Conservation (phyloP, 2,797 vertebrate genomes). For the Sparidentex hasta region DNA sequence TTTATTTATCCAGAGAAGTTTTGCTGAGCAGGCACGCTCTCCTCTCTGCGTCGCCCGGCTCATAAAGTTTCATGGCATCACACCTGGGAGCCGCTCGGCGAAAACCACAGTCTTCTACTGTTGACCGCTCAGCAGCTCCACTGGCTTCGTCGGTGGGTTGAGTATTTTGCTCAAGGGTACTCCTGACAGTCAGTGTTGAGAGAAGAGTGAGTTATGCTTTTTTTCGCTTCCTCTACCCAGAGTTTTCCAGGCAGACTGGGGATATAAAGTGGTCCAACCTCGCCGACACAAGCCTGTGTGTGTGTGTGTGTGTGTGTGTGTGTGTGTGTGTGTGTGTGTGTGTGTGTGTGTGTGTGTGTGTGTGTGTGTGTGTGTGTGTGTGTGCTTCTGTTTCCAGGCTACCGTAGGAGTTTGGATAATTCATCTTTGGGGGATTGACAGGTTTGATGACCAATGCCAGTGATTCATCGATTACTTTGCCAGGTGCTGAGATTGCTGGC, state of each 20-base stretch:
- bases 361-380: slow-evolving; percentile 31
- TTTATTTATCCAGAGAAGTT: slow-evolving; percentile 30
- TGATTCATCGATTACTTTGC: slow-evolving; percentile 52
- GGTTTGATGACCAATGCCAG: slow-evolving; percentile 26
- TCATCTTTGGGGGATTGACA: slow-evolving; percentile 38
- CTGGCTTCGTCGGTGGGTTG: slow-evolving; percentile 9
- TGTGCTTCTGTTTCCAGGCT: slow-evolving; percentile 43
- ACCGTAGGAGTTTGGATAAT: slow-evolving; percentile 31
- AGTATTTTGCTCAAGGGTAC: slow-evolving; percentile 59
- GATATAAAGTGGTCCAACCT: slow-evolving; percentile 31
- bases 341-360: slow-evolving; percentile 30
- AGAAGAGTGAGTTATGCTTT: slow-evolving; percentile 55
- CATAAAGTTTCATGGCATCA: slow-evolving; percentile 38
- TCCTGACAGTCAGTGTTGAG: slow-evolving; percentile 56
- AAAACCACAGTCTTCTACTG: slow-evolving; percentile 29
- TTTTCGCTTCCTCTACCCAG: slow-evolving; percentile 32
- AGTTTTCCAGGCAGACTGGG: slow-evolving; percentile 52
- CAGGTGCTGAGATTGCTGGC: slow-evolving; percentile 45
- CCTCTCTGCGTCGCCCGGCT: slow-evolving; percentile 11
- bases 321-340: slow-evolving; percentile 24
- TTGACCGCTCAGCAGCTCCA: slow-evolving; percentile 28
- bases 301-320: slow-evolving; percentile 27
- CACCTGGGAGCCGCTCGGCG: slow-evolving; percentile 45
- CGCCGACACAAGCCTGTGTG: slow-evolving; percentile 24
- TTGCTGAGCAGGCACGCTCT: slow-evolving; percentile 36